phyloP scores from a whole-genome alignment of 2,888 invertebrate species.

The Calephelis perditalis region DNA sequence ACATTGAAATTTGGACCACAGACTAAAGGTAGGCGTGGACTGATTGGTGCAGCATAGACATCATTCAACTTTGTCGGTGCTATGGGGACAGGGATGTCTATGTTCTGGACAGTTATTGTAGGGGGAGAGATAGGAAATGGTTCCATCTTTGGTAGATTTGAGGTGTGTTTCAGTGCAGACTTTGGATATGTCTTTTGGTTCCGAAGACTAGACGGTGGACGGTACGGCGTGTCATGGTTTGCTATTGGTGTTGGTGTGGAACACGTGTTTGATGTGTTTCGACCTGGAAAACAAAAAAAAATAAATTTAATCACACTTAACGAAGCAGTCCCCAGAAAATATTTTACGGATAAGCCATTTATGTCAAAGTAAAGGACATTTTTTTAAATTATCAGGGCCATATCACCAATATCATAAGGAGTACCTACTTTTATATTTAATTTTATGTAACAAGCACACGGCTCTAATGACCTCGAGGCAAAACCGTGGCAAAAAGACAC shows the following conservation, averaged over 20 bases:
- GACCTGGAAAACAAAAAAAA: constrained; percentile 47
- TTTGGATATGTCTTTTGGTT: constrained; percentile 71
- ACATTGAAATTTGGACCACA: constrained; percentile 86
- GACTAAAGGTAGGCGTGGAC: constrained; percentile 58
- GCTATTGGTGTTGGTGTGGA: constrained; percentile 65
- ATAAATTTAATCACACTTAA: too few relatives aligned
- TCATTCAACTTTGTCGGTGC: constrained; percentile 70
- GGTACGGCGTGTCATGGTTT: constrained; percentile 71
- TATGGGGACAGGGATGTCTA: constrained; percentile 58
- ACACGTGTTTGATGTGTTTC: constrained; percentile 68
- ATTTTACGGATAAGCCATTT: too few relatives aligned
- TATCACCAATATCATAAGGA: too few relatives aligned
- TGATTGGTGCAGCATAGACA: constrained; percentile 65
- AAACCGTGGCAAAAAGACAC: too few relatives aligned
- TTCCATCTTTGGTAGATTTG: constrained; percentile 64
- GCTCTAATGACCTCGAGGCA: too few relatives aligned
- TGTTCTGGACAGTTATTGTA: constrained; percentile 48
- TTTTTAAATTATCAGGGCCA: too few relatives aligned
- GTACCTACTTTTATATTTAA: too few relatives aligned
- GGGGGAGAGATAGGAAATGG: constrained; percentile 67
- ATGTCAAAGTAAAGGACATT: too few relatives aligned
- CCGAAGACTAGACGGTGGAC: constrained; percentile 66
- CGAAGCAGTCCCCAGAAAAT: too few relatives aligned
- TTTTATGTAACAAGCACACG: too few relatives aligned
- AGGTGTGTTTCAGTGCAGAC: constrained; percentile 60